These are phyloP conservation scores for Polylopha cassiicola DNA, from an alignment of 2,888 invertebrate genomes.

Conservation along the genomic window DNA sequence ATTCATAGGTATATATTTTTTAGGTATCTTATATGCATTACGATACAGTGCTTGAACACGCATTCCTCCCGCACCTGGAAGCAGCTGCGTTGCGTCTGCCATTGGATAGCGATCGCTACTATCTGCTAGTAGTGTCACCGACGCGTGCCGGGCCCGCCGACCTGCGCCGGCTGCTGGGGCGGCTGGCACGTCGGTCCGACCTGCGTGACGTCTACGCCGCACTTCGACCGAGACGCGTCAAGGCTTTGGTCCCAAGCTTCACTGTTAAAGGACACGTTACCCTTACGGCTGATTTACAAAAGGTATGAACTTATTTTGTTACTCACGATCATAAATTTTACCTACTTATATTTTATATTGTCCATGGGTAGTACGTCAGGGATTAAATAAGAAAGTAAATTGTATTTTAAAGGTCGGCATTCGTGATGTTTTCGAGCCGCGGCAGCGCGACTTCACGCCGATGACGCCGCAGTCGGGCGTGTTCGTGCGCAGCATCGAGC, in stretches of 20 bases:
- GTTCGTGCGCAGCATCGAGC: slow-evolving; percentile 90
- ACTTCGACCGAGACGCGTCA: slow-evolving; percentile 83
- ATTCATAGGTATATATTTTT: too few species aligned
- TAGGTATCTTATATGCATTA: slow-evolving; percentile 85
- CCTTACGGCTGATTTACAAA: slow-evolving; percentile 87
- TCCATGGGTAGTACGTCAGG: slow-evolving; percentile 1
- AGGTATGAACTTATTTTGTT: slow-evolving; percentile 74
- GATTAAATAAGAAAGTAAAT: not conserved
- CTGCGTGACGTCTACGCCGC: slow-evolving; percentile 82
- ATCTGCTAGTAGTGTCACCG: slow-evolving; percentile 85
- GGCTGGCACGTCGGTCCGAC: slow-evolving; percentile 79
- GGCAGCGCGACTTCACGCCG: slow-evolving; percentile 85
- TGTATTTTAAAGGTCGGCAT: slow-evolving; percentile 80
- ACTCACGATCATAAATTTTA: slow-evolving; percentile 14
- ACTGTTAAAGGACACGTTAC: slow-evolving; percentile 87
- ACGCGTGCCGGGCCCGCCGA: slow-evolving; percentile 78
- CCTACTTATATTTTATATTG: slow-evolving; percentile 19
- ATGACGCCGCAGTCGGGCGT: slow-evolving; percentile 88
- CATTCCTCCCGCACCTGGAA: slow-evolving; percentile 83
- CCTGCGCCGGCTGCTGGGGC: slow-evolving; percentile 79
- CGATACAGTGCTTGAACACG: slow-evolving; percentile 86
- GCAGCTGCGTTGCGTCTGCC: slow-evolving; percentile 86
- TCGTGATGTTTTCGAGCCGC: slow-evolving; percentile 87
- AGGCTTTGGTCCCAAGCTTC: slow-evolving; percentile 88
- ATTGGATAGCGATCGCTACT: slow-evolving; percentile 87